Conservation (phyloP, 2,888 invertebrate species). For the Phaedon cochleariae region DNA sequence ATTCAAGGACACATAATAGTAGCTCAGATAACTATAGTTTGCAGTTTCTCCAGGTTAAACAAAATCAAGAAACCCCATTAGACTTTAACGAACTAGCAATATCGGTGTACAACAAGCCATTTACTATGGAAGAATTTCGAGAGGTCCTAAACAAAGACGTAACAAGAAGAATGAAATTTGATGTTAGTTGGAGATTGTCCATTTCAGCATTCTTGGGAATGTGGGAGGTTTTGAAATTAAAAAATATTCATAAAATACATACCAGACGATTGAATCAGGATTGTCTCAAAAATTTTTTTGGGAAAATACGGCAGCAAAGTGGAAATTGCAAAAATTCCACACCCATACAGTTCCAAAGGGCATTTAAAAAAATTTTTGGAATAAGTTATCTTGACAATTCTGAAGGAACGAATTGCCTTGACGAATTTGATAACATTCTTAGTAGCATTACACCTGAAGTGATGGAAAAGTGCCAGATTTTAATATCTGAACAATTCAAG, state of each 20-base stretch:
- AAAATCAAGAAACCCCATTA: too few relatives aligned
- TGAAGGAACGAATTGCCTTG: conserved; percentile 32
- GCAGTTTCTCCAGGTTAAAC: too few relatives aligned
- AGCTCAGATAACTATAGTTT: too few relatives aligned
- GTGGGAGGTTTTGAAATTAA: conserved; percentile 25
- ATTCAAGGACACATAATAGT: too few relatives aligned
- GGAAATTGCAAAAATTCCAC: conserved; percentile 38
- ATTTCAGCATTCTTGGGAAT: conserved; percentile 19
- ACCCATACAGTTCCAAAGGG: conserved; percentile 33
- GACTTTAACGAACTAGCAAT: too few relatives aligned
- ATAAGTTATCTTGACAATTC: conserved; percentile 28
- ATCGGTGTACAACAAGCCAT: too few relatives aligned
- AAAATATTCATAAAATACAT: conserved; percentile 23
- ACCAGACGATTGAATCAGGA: conserved; percentile 41
- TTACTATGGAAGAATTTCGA: too few relatives aligned
- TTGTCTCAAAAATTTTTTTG: conserved; percentile 39
- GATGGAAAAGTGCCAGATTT: conserved; percentile 3
- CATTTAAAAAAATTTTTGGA: conserved; percentile 39
- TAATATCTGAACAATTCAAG: background rate
- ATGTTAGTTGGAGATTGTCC: conserved; percentile 23
- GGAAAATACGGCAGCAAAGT: conserved; percentile 31
- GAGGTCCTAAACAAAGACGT: conserved; percentile 20
- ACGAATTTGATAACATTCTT: conserved; percentile 35
- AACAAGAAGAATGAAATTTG: conserved; percentile 28
- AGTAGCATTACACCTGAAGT: conserved; percentile 27